Percentiles rank a stretch among this genome's conserved stretches.
Conservation (phyloP, 2,888 invertebrate species). For the Linnaemya tessellans region DNA sequence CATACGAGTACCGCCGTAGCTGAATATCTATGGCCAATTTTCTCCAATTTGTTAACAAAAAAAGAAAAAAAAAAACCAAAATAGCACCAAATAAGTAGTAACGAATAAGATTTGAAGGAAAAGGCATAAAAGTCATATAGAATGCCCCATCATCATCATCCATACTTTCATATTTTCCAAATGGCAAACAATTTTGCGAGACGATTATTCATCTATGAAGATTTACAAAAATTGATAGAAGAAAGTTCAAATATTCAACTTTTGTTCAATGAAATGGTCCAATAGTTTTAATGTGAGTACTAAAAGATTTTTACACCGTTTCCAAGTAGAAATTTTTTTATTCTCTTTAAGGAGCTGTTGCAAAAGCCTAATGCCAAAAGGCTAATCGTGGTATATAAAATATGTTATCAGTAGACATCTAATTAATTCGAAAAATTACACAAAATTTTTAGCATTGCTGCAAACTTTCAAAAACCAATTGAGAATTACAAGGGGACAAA, state of each 20-base stretch:
- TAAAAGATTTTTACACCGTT: conserved; percentile 14
- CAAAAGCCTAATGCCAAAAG: too few species aligned
- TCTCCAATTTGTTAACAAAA: conserved; percentile 60
- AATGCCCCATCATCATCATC: conserved; percentile 7
- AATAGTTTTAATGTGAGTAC: conserved; percentile 29
- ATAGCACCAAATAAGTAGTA: background rate
- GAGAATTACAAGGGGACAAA: too few species aligned
- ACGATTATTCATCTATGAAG: conserved; percentile 37
- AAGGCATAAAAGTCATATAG: conserved; percentile 41
- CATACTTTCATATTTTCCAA: conserved; percentile 58
- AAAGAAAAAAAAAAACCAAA: background rate
- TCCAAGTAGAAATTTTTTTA: background rate
- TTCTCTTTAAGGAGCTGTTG: too few species aligned
- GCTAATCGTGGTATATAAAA: too few species aligned
- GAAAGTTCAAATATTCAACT: conserved; percentile 65
- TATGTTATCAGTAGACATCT: too few species aligned
- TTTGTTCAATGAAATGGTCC: conserved; percentile 45
- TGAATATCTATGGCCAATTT: conserved; percentile 53
- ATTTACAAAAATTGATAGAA: conserved; percentile 61
- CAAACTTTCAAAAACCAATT: too few species aligned
- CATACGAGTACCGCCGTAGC: background rate
- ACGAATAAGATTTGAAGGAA: conserved; percentile 6
- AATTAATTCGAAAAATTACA: too few species aligned
- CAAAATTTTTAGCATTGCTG: too few species aligned
- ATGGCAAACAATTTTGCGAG: conserved; percentile 26